Base-by-base conservation (phyloP, 2,113 vertebrate genomes). In the Burhinus bistriatus region DNA sequence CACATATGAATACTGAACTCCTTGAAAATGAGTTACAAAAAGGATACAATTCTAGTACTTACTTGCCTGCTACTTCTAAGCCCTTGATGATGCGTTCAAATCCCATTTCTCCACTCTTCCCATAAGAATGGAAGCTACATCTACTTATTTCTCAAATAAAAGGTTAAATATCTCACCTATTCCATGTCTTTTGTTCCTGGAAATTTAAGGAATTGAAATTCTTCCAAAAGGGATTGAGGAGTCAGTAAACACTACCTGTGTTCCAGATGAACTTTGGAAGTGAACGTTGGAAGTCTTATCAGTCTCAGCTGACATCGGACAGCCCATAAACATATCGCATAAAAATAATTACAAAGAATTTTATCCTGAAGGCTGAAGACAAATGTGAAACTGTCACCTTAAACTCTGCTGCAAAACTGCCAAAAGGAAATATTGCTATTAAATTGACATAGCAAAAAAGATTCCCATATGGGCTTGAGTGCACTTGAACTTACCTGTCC, bases 241-340 rank as follows among this genome's bases (percentile, higher is more conserved):
- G 40, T 22, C 84, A 80, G 32, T 40, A 81, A 87, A 78, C 30
- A 57, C 18, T 52, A 79, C 73, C 68, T 78, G 30, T 58, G 59
- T 15, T 83, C 49, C 73, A 73, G 73, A 32, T 90, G 87, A 94
- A 89, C 90, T 95, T 95, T 89, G 78, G 93, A 96, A 96, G 83
- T 1, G 40, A 96, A 92, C 26, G 3, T 54, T 88, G 42, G 42
- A 92, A 95, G 92, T 51, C 82, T 94, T 95, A 96, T 89, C 93
- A 84, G 93, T 85, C 95, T 92, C 92, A 96, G 92, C 77, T 95
- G 85, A 77, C 90, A 97, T 88, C 79, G 90, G 70, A 69, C 61
- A 97, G 79, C 82, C 69, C 62, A 86, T 92, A 91, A 98, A 97
- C 90, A 85, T 55, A 80, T 77, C 78, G 93, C 88, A 94, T 64